Evolutionary conservation across 2,113 vertebrate species (phyloP).

Genomic region (Gallinago media): DNA sequence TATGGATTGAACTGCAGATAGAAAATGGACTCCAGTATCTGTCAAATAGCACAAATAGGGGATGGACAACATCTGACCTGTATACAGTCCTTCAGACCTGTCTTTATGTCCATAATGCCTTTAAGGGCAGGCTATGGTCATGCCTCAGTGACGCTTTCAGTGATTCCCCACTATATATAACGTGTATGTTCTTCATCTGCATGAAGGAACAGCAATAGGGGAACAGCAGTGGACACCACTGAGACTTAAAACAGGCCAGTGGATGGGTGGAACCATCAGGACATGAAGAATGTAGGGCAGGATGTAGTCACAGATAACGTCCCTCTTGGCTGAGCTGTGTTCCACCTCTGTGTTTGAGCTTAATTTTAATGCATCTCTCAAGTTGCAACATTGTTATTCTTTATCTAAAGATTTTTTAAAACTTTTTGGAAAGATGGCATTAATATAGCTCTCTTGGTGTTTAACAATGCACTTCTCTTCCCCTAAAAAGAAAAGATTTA

Average conservation of each 20-base stretch:
- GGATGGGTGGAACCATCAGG: not conserved
- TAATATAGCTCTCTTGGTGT: not conserved
- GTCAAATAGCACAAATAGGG: not conserved
- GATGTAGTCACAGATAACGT: conserved; percentile 1
- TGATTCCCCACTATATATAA: not conserved
- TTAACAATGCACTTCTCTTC: not conserved
- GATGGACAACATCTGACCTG: not conserved
- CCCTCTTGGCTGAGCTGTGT: not conserved
- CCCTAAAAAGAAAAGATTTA: not conserved
- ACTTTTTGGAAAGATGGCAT: not conserved
- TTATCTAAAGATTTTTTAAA: not conserved
- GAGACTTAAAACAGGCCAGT: not conserved
- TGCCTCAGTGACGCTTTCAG: fast-evolving
- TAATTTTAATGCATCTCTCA: not conserved
- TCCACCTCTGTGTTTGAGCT: not conserved
- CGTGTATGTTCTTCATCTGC: not conserved
- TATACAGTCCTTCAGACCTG: not conserved
- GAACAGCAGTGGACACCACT: not conserved
- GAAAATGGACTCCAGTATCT: not conserved
- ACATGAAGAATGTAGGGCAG: not conserved
- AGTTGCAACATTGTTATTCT: not conserved
- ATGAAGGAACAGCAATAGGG: not conserved
- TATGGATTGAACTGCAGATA: not conserved
- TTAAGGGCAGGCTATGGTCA: not conserved
- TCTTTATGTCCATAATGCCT: not conserved